These are phyloP conservation scores for Pteromalus puparum DNA, from an alignment of 1,140 invertebrate genomes.

Conservation along the genomic window DNA sequence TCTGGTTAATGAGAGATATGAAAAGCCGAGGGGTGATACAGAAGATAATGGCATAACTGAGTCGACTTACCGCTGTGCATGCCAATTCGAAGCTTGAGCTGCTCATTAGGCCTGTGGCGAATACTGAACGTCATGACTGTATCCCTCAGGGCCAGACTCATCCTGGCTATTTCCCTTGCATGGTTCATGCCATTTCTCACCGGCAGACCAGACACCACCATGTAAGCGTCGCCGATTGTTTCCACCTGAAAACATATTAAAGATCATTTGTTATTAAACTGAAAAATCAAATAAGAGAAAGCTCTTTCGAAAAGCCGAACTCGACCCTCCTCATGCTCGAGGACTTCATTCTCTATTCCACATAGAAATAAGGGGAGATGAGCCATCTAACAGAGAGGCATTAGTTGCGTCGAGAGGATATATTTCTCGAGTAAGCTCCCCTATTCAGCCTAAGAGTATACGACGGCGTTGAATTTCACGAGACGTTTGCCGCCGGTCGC, in stretches of 20 bases:
- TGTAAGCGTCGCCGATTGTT: conserved; percentile 98
- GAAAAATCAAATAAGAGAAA: too few species aligned
- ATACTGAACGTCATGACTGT: conserved; percentile 93
- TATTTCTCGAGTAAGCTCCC: neutral
- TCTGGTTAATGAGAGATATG: neutral
- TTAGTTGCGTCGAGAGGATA: neutral
- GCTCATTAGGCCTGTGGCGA: conserved; percentile 89
- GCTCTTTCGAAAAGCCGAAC: conserved; percentile 10
- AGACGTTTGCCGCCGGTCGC: too few species aligned
- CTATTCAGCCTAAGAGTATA: neutral
- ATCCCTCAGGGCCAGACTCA: conserved; percentile 91
- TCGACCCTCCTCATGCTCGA: neutral
- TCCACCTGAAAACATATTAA: conserved; percentile 84
- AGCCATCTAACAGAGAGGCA: neutral
- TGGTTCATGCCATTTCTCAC: conserved; percentile 91
- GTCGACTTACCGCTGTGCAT: conserved; percentile 88
- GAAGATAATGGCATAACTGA: neutral
- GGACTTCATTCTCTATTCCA: neutral
- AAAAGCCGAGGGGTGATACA: neutral
- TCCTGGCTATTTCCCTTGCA: conserved; percentile 92
- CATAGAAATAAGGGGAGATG: neutral
- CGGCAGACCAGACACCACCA: conserved; percentile 94
- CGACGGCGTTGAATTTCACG: neutral
- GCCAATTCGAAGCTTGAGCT: conserved; percentile 95
- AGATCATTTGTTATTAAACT: neutral